Conservation (phyloP, 2,797 vertebrate species). For the Enteromius radiatus region DNA sequence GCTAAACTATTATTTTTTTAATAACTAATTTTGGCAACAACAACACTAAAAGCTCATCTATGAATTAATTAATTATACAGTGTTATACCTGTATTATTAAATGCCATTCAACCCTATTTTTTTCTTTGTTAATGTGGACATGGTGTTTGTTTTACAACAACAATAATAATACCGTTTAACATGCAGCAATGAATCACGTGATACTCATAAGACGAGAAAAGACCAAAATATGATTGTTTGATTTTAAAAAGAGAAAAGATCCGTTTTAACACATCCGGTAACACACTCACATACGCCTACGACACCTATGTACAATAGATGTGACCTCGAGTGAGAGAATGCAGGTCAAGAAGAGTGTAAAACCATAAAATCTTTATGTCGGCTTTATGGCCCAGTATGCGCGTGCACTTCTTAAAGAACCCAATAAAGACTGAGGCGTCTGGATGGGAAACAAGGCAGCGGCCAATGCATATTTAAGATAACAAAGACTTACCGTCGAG, state of each 20-base stretch:
- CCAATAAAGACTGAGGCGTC: neutral
- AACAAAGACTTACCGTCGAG: slow-evolving; percentile 42
- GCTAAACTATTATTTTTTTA: neutral
- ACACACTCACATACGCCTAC: neutral
- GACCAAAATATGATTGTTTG: neutral
- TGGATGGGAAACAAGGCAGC: neutral
- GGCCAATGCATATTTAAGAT: neutral
- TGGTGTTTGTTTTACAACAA: neutral
- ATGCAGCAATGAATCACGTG: slow-evolving; percentile 8
- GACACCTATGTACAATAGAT: neutral
- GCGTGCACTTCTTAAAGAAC: neutral
- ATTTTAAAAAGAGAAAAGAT: neutral
- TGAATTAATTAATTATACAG: no score
- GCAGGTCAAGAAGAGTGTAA: neutral
- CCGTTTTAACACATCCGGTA: neutral
- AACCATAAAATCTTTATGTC: neutral
- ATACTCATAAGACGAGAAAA: neutral
- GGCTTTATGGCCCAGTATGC: neutral
- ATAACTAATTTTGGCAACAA: neutral
- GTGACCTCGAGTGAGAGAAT: no score
- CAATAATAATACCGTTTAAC: neutral
- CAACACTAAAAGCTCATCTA: neutral
- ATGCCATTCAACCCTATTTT: neutral
- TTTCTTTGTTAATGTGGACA: neutral
- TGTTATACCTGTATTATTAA: neutral